Conservation (phyloP, 2,113 vertebrate genomes). For the Pagrus major region DNA sequence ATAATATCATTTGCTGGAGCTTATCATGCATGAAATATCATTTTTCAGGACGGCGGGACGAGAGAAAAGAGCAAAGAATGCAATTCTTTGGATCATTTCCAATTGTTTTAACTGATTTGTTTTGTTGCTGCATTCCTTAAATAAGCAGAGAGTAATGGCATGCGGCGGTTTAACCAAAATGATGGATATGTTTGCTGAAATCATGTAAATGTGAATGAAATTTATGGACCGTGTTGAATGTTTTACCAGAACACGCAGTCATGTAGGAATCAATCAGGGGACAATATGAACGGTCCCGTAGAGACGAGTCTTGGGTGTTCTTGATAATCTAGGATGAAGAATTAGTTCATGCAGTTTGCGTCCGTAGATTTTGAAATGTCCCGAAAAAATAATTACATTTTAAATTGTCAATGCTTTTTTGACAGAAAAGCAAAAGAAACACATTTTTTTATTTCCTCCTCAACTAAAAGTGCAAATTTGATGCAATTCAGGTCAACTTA, state of each 20-base stretch:
- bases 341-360: background rate
- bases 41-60: slow-evolving; percentile 55
- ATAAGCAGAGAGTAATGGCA: slow-evolving; percentile 48
- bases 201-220: slow-evolving; percentile 3
- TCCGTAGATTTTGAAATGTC: background rate
- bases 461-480: slow-evolving; percentile 29
- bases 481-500: slow-evolving; percentile 27
- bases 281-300: background rate
- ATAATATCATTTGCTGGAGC: slow-evolving; percentile 73
- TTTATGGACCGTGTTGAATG: slow-evolving; percentile 12
- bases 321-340: background rate
- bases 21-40: slow-evolving; percentile 77
- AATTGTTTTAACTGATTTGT: slow-evolving; percentile 37
- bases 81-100: slow-evolving; percentile 43
- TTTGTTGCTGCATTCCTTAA: slow-evolving; percentile 46
- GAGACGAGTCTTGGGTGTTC: background rate
- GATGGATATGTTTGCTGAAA: slow-evolving; percentile 32
- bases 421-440: background rate
- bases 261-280: slow-evolving; percentile 1
- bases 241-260: slow-evolving; percentile 33
- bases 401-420: background rate
- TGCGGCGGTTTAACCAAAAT: slow-evolving; percentile 32
- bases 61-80: slow-evolving; percentile 42
- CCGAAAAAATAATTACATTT: background rate
- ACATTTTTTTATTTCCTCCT: background rate